Conservation (phyloP, 2,888 invertebrate genomes). For the Polydesmus complanatus region DNA sequence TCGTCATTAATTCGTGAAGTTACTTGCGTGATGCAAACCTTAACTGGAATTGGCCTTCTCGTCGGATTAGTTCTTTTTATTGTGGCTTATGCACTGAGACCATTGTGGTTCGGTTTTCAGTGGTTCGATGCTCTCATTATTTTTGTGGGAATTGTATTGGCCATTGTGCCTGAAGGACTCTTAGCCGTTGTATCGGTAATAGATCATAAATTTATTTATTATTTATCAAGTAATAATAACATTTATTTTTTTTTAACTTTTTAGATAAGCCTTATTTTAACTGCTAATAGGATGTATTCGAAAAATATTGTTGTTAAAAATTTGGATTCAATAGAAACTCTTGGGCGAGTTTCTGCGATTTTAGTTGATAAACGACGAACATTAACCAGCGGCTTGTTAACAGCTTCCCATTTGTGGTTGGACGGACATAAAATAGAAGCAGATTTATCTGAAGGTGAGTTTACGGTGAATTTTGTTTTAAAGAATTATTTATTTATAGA, state of each 20-base stretch:
- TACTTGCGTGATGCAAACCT: slow-evolving; percentile 95
- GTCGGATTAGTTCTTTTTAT: slow-evolving; percentile 93
- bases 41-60: slow-evolving; percentile 90
- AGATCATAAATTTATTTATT: slow-evolving; percentile 20
- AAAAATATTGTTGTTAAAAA: slow-evolving; percentile 99
- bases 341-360: slow-evolving; percentile 96
- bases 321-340: slow-evolving; percentile 95
- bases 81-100: slow-evolving; percentile 93
- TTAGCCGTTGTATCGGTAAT: slow-evolving; percentile 90
- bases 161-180: slow-evolving; percentile 97
- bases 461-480: background rate
- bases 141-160: slow-evolving; percentile 98
- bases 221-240: background rate
- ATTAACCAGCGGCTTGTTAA: slow-evolving; percentile 96
- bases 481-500: background rate
- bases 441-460: slow-evolving; percentile 63
- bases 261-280: slow-evolving; percentile 79
- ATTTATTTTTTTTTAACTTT: background rate
- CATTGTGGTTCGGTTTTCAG: slow-evolving; percentile 97
- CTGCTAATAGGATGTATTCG: slow-evolving; percentile 97
- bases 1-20: slow-evolving; percentile 99
- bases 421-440: slow-evolving; percentile 97
- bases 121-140: slow-evolving; percentile 99
- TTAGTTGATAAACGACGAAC: slow-evolving; percentile 99
- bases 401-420: slow-evolving; percentile 98